Percentiles rank a stretch among this genome's conserved stretches.
phyloP scores from a whole-genome alignment of 2,797 vertebrate genomes.

The Cossypha polioptera region DNA sequence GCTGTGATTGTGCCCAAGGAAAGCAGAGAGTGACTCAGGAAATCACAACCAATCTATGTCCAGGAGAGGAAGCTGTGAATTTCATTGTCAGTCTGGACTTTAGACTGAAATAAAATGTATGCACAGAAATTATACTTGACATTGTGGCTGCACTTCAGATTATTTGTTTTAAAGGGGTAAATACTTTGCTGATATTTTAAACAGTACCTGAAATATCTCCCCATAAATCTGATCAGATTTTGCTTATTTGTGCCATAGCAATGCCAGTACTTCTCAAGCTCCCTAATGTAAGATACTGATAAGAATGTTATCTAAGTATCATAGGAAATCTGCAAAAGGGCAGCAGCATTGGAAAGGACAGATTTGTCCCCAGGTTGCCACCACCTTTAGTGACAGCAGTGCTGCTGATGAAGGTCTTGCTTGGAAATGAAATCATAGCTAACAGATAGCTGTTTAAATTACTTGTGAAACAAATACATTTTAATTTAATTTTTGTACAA shows the following conservation, averaged over 20 bases:
- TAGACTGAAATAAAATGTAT: background rate
- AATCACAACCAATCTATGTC: background rate
- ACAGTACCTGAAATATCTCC: background rate
- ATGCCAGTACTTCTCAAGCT: background rate
- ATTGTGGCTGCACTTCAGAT: background rate
- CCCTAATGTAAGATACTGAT: background rate
- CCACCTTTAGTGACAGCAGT: background rate
- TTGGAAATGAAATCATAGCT: background rate
- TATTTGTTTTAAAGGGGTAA: background rate
- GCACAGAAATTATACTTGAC: background rate
- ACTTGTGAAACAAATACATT: background rate
- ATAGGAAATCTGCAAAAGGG: background rate
- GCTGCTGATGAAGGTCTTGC: background rate
- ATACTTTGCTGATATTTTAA: background rate
- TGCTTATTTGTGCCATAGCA: background rate
- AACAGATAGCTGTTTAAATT: background rate
- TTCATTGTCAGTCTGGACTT: background rate
- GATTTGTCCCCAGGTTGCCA: background rate
- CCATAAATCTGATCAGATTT: background rate
- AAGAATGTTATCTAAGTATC: background rate
- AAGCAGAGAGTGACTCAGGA: background rate
- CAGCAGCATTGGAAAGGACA: background rate
- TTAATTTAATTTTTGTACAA: background rate
- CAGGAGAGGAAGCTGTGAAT: background rate
- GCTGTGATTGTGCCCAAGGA: background rate